Conservation (phyloP, 2,113 vertebrate genomes). For the Ornithorhynchus anatinus region DNA sequence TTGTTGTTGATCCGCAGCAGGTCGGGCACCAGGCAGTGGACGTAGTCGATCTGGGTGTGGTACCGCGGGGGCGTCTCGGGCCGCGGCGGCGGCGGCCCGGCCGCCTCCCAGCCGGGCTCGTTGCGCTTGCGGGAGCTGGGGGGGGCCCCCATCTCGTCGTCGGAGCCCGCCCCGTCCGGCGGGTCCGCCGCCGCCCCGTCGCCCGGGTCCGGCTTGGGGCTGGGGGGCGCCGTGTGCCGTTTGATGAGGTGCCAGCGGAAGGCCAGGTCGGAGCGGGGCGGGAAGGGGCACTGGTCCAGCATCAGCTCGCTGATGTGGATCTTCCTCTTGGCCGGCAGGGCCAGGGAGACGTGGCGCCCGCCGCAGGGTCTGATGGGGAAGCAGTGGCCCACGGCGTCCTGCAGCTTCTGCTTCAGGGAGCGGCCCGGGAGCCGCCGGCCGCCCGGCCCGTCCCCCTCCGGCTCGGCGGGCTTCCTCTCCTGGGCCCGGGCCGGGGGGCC, state of each 20-base stretch:
- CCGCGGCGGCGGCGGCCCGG: constrained; percentile 71
- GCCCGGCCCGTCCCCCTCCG: constrained; percentile 79
- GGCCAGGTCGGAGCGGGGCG: constrained; percentile 89
- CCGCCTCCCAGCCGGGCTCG: constrained; percentile 79
- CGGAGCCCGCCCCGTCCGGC: too few relatives aligned
- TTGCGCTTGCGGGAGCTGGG: constrained; percentile 77
- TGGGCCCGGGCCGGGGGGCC: constrained; percentile 74
- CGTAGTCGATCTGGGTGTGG: constrained; percentile 82
- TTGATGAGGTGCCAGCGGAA: constrained; percentile 95
- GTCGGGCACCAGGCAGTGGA: constrained; percentile 91
- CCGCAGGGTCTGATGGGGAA: constrained; percentile 89
- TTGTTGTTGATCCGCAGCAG: constrained; percentile 97
- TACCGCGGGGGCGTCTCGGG: constrained; percentile 73
- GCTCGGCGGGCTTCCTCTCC: constrained; percentile 88
- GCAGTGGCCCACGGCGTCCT: constrained; percentile 94
- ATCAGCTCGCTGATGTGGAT: constrained; percentile 95
- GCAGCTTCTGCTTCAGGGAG: constrained; percentile 92
- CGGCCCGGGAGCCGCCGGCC: constrained; percentile 86
- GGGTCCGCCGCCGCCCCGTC: too few relatives aligned
- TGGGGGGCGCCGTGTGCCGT: constrained; percentile 75
- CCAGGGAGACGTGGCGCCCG: constrained; percentile 77
- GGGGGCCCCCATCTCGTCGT: too few relatives aligned
- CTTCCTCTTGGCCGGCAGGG: constrained; percentile 89
- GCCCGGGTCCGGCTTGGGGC: constrained; percentile 62
- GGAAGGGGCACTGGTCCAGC: constrained; percentile 95